Percentiles rank a stretch among this genome's conserved stretches.
These are phyloP conservation scores for Dioctria linearis DNA, from an alignment of 2,888 invertebrate species.

Conservation along the genomic window DNA sequence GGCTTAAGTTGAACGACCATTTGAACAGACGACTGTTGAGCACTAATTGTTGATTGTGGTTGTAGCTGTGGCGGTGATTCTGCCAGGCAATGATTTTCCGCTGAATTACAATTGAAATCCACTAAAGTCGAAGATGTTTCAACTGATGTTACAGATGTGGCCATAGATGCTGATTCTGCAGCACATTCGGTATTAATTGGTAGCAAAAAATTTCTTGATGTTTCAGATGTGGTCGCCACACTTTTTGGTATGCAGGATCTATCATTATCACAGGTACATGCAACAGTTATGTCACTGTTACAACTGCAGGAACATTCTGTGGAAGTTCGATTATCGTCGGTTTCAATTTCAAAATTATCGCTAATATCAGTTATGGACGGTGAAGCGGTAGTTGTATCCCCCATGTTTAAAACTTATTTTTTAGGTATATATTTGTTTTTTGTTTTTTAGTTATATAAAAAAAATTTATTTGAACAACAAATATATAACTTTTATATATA, in stretches of 20 bases:
- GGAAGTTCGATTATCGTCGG: conserved; percentile 56
- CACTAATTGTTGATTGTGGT: background rate
- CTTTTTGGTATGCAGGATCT: conserved; percentile 59
- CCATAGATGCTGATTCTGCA: conserved; percentile 34
- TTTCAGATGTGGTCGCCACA: conserved; percentile 9
- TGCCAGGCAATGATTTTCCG: conserved; percentile 1
- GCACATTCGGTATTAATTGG: conserved; percentile 1
- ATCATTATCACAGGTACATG: conserved; percentile 61
- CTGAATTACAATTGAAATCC: conserved; percentile 35
- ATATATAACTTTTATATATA: conserved; percentile 38
- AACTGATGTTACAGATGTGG: conserved; percentile 38
- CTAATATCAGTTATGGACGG: conserved; percentile 63
- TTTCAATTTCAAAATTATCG: conserved; percentile 59
- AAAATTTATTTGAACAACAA: conserved; percentile 39
- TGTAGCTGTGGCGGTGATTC: conserved; percentile 17
- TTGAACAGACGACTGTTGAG: conserved; percentile 57
- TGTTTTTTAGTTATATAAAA: conserved; percentile 21
- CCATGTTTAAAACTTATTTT: conserved; percentile 48
- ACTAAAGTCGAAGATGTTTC: conserved; percentile 33
- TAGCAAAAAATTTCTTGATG: conserved; percentile 4
- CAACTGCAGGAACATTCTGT: conserved; percentile 61
- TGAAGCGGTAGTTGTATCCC: conserved; percentile 58
- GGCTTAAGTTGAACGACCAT: conserved; percentile 63
- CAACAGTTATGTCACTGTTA: conserved; percentile 60
- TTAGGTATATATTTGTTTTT: conserved; percentile 3